Conservation (phyloP, 2,888 invertebrate genomes). For the Agapostemon virescens region DNA sequence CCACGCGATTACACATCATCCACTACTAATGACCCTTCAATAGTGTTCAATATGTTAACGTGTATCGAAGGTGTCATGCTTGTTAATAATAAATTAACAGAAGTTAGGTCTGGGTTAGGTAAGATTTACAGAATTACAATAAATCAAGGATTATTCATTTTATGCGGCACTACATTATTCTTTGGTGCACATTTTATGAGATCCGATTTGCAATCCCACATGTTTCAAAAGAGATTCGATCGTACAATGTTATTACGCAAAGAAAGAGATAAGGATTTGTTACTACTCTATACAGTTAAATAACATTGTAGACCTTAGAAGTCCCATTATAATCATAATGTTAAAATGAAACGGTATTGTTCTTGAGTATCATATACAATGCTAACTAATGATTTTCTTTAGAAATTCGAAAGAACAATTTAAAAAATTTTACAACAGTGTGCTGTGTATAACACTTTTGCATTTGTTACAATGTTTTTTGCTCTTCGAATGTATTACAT, state of each 20-base stretch:
- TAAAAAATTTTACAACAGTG: constrained; percentile 57
- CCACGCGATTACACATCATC: constrained; percentile 33
- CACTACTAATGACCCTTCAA: constrained; percentile 39
- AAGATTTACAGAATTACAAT: constrained; percentile 46
- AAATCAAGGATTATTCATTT: constrained; percentile 46
- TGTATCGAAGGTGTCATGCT: constrained; percentile 49
- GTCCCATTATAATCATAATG: constrained; percentile 61
- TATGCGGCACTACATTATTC: constrained; percentile 54
- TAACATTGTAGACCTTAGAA: constrained; percentile 60
- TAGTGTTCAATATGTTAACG: constrained; percentile 43
- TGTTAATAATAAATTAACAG: constrained; percentile 53
- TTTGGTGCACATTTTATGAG: constrained; percentile 50
- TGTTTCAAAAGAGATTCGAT: constrained; percentile 36
- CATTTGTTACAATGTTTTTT: constrained; percentile 53
- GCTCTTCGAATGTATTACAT: constrained; percentile 49
- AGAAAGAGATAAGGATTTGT: constrained; percentile 55
- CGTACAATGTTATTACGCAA: constrained; percentile 35
- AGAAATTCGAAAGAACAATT: constrained; percentile 49
- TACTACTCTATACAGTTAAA: constrained; percentile 64
- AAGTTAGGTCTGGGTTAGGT: constrained; percentile 50
- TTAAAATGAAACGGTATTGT: constrained; percentile 51
- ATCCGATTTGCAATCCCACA: constrained; percentile 48
- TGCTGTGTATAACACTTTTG: constrained; percentile 57
- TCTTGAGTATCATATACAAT: constrained; percentile 62
- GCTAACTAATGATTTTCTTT: constrained; percentile 57